Evolutionary conservation across 2,113 vertebrate species (phyloP), one percentile per base, ranked within the genome.

Genomic region (Otolemur garnettii): DNA sequence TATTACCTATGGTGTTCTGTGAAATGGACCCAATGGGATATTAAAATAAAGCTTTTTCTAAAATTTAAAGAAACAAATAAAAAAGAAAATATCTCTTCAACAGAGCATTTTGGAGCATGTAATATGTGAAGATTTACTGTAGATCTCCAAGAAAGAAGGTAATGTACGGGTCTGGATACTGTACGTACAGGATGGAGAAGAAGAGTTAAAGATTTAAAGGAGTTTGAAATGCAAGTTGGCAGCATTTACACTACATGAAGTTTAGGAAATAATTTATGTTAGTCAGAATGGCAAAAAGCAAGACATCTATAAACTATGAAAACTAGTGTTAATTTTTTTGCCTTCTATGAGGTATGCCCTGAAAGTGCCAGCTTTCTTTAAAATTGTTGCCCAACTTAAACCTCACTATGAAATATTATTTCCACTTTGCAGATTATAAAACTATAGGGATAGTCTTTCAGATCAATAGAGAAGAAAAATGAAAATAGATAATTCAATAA

Each of bases 361-460:
- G 7, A 38, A 72, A 57, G 4, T 75, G 3, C 1, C 35, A 55
- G 3, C 24, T 28, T 89, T 94, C 50, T 83, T 86, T 50, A 64
- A 89, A 89, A 50, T 57, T 80, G 5, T 75, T 93, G 68, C n/a
- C 77, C 75, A 42, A 21, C 82, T 79, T 87, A 84, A 71, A 81
- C 21, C 2, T 85, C 38, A 68, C 22, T 89, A 1, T 93, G 45
- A 78, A 82, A 53, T 78, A 57, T n/a, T 84, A 38, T 62, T 30
- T 30, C 22, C 15, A 59, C 78, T 71, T 66, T 38, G 30, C 64
- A 81, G 59, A 78, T 87, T 30, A 80, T 66, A 10, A 81, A 92
- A 80, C 38, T 84, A 26, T 71, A 85, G 33, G 50, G 17, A 62
- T n/a, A 75, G 42, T 78, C 14, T 92, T 38, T 50, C 81, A 18